Evolutionary conservation across 2,113 vertebrate species (phyloP).

Genomic region (Halichoeres trimaculatus): DNA sequence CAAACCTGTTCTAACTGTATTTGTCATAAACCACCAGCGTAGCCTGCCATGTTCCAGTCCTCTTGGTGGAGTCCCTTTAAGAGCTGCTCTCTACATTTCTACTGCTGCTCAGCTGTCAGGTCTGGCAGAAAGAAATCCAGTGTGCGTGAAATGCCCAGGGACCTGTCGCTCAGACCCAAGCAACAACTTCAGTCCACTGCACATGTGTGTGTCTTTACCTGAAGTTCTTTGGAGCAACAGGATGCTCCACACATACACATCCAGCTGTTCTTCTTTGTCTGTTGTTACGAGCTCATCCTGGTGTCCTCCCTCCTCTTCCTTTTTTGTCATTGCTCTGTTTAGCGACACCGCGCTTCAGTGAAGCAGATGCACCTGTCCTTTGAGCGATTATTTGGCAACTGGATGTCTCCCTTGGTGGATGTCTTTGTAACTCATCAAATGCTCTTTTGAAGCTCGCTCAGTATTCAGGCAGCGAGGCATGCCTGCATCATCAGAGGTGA

Average conservation of each 20-base stretch:
- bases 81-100: conserved; percentile 4
- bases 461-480: conserved; percentile 57
- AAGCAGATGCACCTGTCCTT: conserved; percentile 66
- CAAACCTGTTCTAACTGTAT: conserved; percentile 7
- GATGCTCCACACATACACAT: conserved; percentile 18
- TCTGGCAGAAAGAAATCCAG: conserved; percentile 14
- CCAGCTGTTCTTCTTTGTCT: neutral
- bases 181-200: conserved; percentile 38
- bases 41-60: conserved; percentile 9
- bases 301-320: conserved; percentile 22
- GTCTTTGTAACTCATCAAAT: conserved; percentile 61
- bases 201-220: conserved; percentile 22
- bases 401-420: conserved; percentile 52
- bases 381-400: conserved; percentile 53
- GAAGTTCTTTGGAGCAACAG: conserved; percentile 28
- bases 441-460: conserved; percentile 64
- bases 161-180: conserved; percentile 24
- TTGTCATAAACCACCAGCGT: conserved; percentile 2
- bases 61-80: conserved; percentile 5
- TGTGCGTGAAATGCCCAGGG: conserved; percentile 49
- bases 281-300: conserved; percentile 7
- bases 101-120: conserved; percentile 37
- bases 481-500: conserved; percentile 52
- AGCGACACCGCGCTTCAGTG: conserved; percentile 24
- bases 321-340: conserved; percentile 64